phyloP scores from a whole-genome alignment of 2,888 invertebrate species.

The Maniola hyperantus region DNA sequence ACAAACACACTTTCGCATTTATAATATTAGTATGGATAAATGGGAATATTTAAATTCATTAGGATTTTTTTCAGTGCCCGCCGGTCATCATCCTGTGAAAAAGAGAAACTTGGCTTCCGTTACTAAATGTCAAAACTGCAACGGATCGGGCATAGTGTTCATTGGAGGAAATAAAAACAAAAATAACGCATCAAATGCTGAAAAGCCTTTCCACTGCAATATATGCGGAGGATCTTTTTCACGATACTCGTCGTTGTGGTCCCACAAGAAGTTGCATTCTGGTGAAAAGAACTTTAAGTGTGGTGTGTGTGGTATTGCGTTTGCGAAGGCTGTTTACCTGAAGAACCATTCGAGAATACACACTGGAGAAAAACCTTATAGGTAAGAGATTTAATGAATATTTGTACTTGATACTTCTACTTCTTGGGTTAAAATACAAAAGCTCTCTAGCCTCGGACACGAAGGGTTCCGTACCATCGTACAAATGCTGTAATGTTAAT shows the following conservation, averaged over 20 bases:
- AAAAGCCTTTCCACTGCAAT: constrained; percentile 94
- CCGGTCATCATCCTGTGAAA: constrained; percentile 90
- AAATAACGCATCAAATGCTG: constrained; percentile 82
- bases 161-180: constrained; percentile 86
- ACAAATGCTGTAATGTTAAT: no score
- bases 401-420: no score
- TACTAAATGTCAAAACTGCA: constrained; percentile 94
- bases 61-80: constrained; percentile 54
- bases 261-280: constrained; percentile 93
- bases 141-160: constrained; percentile 93
- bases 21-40: no score
- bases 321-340: constrained; percentile 94
- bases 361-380: constrained; percentile 86
- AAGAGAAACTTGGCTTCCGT: constrained; percentile 91
- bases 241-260: constrained; percentile 94
- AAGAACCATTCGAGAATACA: constrained; percentile 95
- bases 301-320: constrained; percentile 92
- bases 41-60: neutral
- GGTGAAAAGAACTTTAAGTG: constrained; percentile 94
- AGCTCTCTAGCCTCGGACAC: no score
- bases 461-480: no score
- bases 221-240: constrained; percentile 93
- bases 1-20: no score
- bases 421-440: no score
- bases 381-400: constrained; percentile 48